These are phyloP conservation scores for Eunapius fragilis DNA, from an alignment of 37 sponge, comb jelly and placozoan species.

Conservation along the genomic window DNA sequence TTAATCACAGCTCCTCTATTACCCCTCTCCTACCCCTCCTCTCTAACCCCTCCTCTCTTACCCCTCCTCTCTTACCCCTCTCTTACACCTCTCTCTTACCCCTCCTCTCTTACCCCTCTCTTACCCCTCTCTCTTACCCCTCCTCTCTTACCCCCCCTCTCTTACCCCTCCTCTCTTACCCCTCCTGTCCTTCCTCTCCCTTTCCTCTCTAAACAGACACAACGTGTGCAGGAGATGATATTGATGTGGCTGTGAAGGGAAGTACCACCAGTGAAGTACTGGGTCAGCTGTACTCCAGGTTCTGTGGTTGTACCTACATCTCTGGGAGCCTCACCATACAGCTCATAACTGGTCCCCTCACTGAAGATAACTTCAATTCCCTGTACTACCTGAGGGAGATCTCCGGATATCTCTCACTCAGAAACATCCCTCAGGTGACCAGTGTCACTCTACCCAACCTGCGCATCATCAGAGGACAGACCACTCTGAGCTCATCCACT, in stretches of 20 bases:
- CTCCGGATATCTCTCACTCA: constrained; percentile 19
- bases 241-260: constrained; percentile 12
- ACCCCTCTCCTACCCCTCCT: too few relatives aligned
- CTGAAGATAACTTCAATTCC: constrained; percentile 52
- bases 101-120: too few relatives aligned
- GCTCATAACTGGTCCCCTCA: not conserved
- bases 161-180: too few relatives aligned
- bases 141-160: too few relatives aligned
- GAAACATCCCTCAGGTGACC: constrained; percentile 5
- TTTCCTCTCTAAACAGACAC: not conserved
- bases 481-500: not conserved
- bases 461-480: constrained; percentile 47
- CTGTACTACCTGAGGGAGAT: constrained; percentile 59
- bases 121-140: too few relatives aligned
- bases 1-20: too few relatives aligned
- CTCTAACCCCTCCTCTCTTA: too few relatives aligned
- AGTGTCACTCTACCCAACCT: constrained; percentile 59
- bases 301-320: constrained; percentile 69
- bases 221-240: constrained; percentile 22
- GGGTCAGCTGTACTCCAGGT: constrained; percentile 15
- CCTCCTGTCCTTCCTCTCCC: too few relatives aligned
- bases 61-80: too few relatives aligned
- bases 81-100: too few relatives aligned
- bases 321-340: constrained; percentile 47
- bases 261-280: constrained; percentile 18